Percentiles rank a stretch among this genome's conserved stretches.
Conservation (phyloP, 2,888 invertebrate species). For the Coelinius sp. region DNA sequence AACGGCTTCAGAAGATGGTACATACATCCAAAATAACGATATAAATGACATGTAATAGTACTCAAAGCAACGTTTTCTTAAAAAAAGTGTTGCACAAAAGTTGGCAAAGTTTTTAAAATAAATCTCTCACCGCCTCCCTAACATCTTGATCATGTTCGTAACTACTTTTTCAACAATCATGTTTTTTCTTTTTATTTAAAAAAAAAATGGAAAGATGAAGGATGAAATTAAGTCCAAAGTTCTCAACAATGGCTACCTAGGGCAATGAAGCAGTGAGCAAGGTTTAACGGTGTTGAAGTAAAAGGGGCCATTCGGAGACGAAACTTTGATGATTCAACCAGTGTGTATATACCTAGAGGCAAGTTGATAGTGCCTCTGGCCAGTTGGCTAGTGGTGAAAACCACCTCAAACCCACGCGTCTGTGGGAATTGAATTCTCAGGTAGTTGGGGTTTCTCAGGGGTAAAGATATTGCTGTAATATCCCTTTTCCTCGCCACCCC, state of each 20-base stretch:
- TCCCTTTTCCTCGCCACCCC: not conserved
- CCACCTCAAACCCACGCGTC: not conserved
- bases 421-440: conserved; percentile 21
- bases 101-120: not conserved
- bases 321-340: conserved; percentile 8
- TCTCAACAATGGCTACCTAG: conserved; percentile 4
- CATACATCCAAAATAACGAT: not conserved
- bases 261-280: conserved; percentile 15
- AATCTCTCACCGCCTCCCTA: not conserved
- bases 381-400: not conserved
- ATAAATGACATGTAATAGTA: not conserved
- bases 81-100: too few species aligned
- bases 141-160: not conserved
- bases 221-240: conserved; percentile 6
- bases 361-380: not conserved
- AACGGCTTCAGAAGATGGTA: not conserved
- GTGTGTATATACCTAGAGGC: not conserved
- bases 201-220: not conserved
- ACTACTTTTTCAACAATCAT: not conserved
- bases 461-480: conserved; percentile 4
- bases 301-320: conserved; percentile 13
- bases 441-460: conserved; percentile 1
- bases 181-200: not conserved
- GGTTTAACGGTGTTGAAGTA: not conserved
- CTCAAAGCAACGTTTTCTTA: too few species aligned